Conservation (phyloP, 2,113 vertebrate genomes). For the Rhinopomastus cyanomelas region DNA sequence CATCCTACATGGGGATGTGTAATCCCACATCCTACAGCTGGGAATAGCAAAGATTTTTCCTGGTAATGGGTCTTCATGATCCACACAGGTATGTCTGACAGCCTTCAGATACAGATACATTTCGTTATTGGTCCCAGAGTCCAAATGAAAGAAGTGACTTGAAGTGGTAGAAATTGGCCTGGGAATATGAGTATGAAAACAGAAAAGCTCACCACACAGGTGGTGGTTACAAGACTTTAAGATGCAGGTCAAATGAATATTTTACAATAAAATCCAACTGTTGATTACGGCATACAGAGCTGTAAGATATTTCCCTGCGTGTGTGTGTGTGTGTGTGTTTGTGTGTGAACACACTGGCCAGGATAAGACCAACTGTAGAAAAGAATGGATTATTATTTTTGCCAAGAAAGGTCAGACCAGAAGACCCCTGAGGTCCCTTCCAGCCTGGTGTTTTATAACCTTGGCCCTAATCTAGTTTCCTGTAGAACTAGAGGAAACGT, state of each 20-base stretch:
- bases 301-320: background rate
- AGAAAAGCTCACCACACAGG: background rate
- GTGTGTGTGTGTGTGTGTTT: background rate
- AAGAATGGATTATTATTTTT: background rate
- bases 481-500: background rate
- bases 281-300: background rate
- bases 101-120: background rate
- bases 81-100: background rate
- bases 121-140: background rate
- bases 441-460: background rate
- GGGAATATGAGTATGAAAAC: background rate
- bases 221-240: background rate
- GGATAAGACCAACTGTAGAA: background rate
- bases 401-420: background rate
- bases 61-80: background rate
- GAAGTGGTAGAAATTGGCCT: background rate
- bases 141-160: background rate
- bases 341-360: background rate
- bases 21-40: background rate
- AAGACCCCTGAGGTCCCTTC: background rate
- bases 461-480: slow-evolving; percentile 3
- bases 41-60: background rate
- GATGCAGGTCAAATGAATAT: background rate
- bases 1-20: no score
- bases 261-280: background rate